These are phyloP conservation scores for Diarsia dahlii DNA, from an alignment of 2,888 invertebrate genomes.

Conservation along the genomic window DNA sequence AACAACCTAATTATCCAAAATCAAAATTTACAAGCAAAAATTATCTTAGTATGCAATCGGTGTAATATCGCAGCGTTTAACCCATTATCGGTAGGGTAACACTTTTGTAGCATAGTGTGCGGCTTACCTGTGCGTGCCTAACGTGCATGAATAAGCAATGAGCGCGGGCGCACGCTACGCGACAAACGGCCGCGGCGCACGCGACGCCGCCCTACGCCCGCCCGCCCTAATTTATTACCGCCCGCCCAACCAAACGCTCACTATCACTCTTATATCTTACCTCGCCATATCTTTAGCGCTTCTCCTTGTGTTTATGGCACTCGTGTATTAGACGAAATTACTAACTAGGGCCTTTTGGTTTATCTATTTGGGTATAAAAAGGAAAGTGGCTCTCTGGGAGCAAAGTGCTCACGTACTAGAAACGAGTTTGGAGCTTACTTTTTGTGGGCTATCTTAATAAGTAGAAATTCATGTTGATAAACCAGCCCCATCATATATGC, in stretches of 20 bases:
- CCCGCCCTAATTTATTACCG: constrained; percentile 84
- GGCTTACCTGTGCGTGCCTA: constrained; percentile 79
- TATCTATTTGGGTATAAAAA: constrained; percentile 51
- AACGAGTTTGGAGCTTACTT: constrained; percentile 10
- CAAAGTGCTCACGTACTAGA: constrained; percentile 21
- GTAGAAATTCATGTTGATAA: constrained; percentile 29
- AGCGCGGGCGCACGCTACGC: constrained; percentile 90
- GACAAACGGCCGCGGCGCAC: constrained; percentile 83
- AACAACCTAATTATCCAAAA: constrained; percentile 28
- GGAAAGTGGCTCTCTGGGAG: constrained; percentile 40
- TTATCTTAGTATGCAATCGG: constrained; percentile 64
- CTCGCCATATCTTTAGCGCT: constrained; percentile 74
- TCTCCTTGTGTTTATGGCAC: constrained; percentile 65
- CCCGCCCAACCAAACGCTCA: constrained; percentile 75
- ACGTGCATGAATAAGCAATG: constrained; percentile 89
- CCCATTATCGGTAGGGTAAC: constrained; percentile 66
- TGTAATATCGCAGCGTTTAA: constrained; percentile 67
- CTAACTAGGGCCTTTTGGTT: constrained; percentile 46
- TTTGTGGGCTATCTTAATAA: constrained; percentile 14
- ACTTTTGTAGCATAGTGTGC: constrained; percentile 63
- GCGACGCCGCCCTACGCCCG: constrained; percentile 81
- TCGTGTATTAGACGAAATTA: constrained; percentile 63
- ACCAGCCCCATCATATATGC: neutral
- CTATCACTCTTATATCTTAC: constrained; percentile 85
- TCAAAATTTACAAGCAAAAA: constrained; percentile 37